phyloP scores from a whole-genome alignment of 2,888 invertebrate genomes.

The Clusia tigrina region DNA sequence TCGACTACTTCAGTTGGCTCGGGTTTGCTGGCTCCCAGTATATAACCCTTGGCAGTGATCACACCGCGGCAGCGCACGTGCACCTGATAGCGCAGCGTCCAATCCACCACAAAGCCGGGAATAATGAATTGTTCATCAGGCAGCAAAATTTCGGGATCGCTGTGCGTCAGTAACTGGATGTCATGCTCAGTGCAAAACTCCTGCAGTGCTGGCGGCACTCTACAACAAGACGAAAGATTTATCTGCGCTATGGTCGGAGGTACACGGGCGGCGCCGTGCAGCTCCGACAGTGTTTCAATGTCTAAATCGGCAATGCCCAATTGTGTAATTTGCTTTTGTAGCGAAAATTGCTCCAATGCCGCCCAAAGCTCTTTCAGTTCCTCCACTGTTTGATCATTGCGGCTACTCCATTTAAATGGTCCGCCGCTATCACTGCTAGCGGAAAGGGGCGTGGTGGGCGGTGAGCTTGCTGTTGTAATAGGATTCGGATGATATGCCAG shows the following conservation, averaged over 20 bases:
- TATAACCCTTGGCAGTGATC: slow-evolving; percentile 88
- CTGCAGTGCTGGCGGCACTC: slow-evolving; percentile 89
- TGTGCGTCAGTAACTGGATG: slow-evolving; percentile 93
- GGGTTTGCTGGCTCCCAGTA: slow-evolving; percentile 65
- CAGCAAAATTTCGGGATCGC: slow-evolving; percentile 77
- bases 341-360: slow-evolving; percentile 76
- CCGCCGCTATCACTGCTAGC: slow-evolving; percentile 28
- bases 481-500: slow-evolving; percentile 75
- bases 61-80: slow-evolving; percentile 92
- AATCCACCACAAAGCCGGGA: slow-evolving; percentile 69
- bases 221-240: slow-evolving; percentile 90
- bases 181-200: slow-evolving; percentile 90
- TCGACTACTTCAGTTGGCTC: not conserved
- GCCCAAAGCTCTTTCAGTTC: slow-evolving; percentile 81
- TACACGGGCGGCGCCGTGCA: slow-evolving; percentile 79
- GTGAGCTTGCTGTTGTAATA: slow-evolving; percentile 35
- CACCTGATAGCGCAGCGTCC: slow-evolving; percentile 87
- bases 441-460: slow-evolving; percentile 34
- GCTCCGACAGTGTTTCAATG: slow-evolving; percentile 76
- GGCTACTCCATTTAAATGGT: slow-evolving; percentile 66
- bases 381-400: slow-evolving; percentile 66
- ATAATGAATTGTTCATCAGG: slow-evolving; percentile 69
- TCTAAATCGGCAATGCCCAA: slow-evolving; percentile 92
- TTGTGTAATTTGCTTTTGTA: slow-evolving; percentile 71
- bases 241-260: slow-evolving; percentile 92